Evolutionary conservation across 1,140 invertebrate species (phyloP).

Genomic region (Phthorimaea operculella): DNA sequence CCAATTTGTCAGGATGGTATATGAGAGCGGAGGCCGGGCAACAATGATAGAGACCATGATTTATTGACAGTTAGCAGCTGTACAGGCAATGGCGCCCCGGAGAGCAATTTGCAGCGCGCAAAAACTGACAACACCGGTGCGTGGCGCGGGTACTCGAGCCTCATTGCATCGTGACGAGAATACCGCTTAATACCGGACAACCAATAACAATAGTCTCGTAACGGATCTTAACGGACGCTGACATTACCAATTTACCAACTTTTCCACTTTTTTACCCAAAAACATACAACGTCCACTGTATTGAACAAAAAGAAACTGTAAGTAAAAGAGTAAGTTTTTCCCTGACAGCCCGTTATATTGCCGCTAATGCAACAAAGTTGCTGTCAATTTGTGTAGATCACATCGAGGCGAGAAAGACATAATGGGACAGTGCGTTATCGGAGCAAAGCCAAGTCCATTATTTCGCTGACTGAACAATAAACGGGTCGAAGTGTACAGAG

Average conservation of each 20-base stretch:
- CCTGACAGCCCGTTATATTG: conserved; percentile 8
- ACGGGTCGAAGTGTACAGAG: conserved; percentile 3
- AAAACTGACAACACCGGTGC: conserved; percentile 28
- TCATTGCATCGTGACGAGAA: not conserved
- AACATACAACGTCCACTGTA: not conserved
- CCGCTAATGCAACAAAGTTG: not conserved
- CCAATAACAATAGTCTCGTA: not conserved
- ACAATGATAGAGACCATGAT: conserved; percentile 33
- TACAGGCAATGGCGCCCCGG: conserved; percentile 26
- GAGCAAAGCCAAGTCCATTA: not conserved
- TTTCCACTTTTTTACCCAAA: not conserved
- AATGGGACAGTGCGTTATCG: not conserved
- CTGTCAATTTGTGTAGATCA: not conserved
- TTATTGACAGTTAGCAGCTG: conserved; percentile 39
- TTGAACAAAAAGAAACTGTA: conserved; percentile 10
- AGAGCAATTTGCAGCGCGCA: conserved; percentile 34
- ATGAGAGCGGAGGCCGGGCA: conserved; percentile 3
- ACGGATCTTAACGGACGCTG: not conserved
- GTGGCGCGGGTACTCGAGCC: not conserved
- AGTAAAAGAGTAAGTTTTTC: conserved; percentile 12
- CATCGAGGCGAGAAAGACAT: not conserved
- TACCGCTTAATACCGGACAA: not conserved
- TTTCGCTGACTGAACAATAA: conserved; percentile 8
- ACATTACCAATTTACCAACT: not conserved
- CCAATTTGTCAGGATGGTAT: conserved; percentile 3